phyloP scores from a whole-genome alignment of 2,888 invertebrate genomes.

The Sipha maydis region DNA sequence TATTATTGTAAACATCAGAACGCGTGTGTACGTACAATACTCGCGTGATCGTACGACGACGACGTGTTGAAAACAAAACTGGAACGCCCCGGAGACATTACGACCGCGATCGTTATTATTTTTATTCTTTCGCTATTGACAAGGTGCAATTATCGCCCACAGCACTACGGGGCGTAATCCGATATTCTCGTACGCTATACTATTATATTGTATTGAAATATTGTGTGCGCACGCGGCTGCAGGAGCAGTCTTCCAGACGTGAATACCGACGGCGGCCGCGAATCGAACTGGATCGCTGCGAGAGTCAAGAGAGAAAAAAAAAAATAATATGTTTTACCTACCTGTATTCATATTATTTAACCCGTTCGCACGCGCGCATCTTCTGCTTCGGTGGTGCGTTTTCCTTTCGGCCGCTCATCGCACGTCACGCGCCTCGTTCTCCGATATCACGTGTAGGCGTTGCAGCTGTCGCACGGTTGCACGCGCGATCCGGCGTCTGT shows the following conservation, averaged over 20 bases:
- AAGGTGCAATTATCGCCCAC: constrained; percentile 23
- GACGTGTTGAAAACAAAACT: constrained; percentile 32
- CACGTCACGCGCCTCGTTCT: too few relatives aligned
- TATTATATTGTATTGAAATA: not conserved
- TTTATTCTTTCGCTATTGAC: constrained; percentile 25
- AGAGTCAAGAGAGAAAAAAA: too few relatives aligned
- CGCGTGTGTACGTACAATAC: not conserved
- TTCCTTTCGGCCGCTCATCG: too few relatives aligned
- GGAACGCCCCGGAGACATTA: constrained; percentile 29
- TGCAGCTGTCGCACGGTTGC: too few relatives aligned
- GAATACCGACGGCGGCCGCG: not conserved
- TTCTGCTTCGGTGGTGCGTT: too few relatives aligned
- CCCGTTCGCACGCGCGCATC: too few relatives aligned
- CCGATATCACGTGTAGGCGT: too few relatives aligned
- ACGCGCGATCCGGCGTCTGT: too few relatives aligned
- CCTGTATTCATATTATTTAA: too few relatives aligned
- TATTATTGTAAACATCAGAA: constrained; percentile 28
- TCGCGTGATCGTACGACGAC: not conserved
- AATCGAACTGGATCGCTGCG: not conserved
- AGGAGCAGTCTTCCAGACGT: not conserved
- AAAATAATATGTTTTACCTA: too few relatives aligned
- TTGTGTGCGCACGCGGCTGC: too few relatives aligned
- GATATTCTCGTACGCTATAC: not conserved
- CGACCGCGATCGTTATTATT: constrained; percentile 15
- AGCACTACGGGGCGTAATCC: constrained; percentile 38